A percentile compares a stretch with the other conserved stretches of the same genome.
Conservation (phyloP, 2,113 vertebrate species). For the Xenotilapia leptura region DNA sequence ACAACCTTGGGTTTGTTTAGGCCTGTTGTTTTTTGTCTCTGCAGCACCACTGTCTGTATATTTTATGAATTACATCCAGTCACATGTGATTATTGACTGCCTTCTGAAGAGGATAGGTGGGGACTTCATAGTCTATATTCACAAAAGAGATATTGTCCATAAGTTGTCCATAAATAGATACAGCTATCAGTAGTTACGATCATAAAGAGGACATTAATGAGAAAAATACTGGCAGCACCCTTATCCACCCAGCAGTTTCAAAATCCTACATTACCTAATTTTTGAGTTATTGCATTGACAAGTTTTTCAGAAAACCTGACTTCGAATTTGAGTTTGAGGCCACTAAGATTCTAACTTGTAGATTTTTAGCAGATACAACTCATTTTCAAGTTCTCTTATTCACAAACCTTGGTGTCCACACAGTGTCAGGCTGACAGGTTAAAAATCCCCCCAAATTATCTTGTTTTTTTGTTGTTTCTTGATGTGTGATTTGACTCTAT, state of each 20-base stretch:
- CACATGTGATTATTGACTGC: background rate
- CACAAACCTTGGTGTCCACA: background rate
- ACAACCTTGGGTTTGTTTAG: background rate
- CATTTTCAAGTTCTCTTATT: background rate
- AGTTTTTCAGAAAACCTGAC: background rate
- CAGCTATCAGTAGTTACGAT: background rate
- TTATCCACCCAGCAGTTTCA: background rate
- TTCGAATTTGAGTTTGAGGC: background rate
- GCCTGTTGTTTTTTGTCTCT: background rate
- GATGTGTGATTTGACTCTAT: background rate
- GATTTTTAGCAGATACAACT: background rate
- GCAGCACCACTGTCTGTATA: constrained; percentile 13
- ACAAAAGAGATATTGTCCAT: background rate
- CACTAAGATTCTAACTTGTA: background rate
- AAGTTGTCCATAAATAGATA: background rate
- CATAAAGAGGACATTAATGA: background rate
- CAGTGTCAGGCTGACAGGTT: background rate
- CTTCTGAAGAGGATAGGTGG: background rate
- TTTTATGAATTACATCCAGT: constrained; percentile 5
- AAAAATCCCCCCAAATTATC: background rate
- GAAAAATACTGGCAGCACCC: background rate
- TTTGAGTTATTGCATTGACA: background rate
- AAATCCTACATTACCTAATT: background rate
- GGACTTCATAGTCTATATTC: background rate
- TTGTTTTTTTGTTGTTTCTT: background rate